Evolutionary conservation across 2,113 vertebrate species (phyloP), one percentile per base, ranked within the genome.

Genomic region (Morphnarchus princeps): DNA sequence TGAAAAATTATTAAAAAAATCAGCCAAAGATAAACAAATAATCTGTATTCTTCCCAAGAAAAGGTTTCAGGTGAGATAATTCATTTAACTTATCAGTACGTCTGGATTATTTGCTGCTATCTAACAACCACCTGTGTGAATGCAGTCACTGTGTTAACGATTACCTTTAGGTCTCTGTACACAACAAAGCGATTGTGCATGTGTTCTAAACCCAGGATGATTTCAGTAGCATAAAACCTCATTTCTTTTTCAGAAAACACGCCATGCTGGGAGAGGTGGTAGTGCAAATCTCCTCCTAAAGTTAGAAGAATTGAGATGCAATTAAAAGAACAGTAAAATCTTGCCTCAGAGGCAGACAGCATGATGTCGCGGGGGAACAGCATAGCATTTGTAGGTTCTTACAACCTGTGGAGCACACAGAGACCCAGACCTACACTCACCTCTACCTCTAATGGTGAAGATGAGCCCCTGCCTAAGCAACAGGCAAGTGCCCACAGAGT

Each of bases 231-330:
- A 49, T 99, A 99, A 97, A 99, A 99, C 24, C 99, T 98, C 99
- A 99, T 99, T 96, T 99, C 99, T 89, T 99, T 99, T 98, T 99
- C 99, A 5, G 99, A 99, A 96, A 99, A 99, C 34, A 99, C 99
- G 6, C 99, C 99, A 0, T 99, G 99, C 95, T 99, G 99, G 13
- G 99, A 99, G 74, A 99, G 98, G 96, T 99, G 99, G 92, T 99
- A 99, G 97, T 99, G 99, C 97, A 99, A 98, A 93, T 99, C 99
- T 4, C 99, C 99, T 22, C 99, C 99, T 99, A 91, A 16, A 96
- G 90, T 2, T 17, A 43, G 74, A 93, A n/a, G n/a, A 18, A 59
- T 31, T 65, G 42, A 95, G 55, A 95, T 24, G 95, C 16, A 61
- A 52, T 86, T n/a, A 74, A 6, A 45, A 31, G 85, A 62, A n/a